Evolutionary conservation across 2,113 vertebrate species (phyloP).

Genomic region (Misgurnus mizolepis): DNA sequence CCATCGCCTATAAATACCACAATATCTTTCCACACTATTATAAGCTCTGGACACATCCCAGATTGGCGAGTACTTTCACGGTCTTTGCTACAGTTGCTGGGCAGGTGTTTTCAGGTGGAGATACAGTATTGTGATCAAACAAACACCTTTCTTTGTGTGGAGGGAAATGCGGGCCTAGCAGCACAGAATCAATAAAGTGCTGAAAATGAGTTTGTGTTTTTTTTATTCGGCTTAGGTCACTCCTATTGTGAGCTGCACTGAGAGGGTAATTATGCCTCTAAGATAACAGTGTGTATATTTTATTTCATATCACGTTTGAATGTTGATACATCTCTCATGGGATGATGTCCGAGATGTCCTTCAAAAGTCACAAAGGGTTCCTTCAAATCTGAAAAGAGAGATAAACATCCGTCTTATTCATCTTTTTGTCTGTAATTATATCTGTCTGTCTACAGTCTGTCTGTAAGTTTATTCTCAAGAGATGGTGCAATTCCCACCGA

Average conservation of each 20-base stretch:
- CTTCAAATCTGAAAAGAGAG: background rate
- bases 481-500: no score
- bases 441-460: background rate
- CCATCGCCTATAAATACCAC: constrained; percentile 36
- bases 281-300: constrained; percentile 41
- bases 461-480: no score
- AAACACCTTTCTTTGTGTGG: constrained; percentile 25
- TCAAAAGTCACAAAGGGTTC: constrained; percentile 36
- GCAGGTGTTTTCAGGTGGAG: constrained; percentile 45
- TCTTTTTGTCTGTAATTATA: background rate
- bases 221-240: constrained; percentile 48
- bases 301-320: constrained; percentile 43
- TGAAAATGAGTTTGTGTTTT: constrained; percentile 56
- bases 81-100: constrained; percentile 26
- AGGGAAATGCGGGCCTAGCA: constrained; percentile 39
- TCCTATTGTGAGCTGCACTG: constrained; percentile 22
- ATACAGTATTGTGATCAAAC: constrained; percentile 49
- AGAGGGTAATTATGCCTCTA: constrained; percentile 58
- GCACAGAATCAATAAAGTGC: constrained; percentile 53
- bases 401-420: background rate
- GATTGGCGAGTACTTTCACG: constrained; percentile 19
- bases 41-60: constrained; percentile 35
- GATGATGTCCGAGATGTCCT: constrained; percentile 31
- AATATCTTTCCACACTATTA: constrained; percentile 14
- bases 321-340: constrained; percentile 35